Evolutionary conservation across 2,888 invertebrate species (phyloP).

Genomic region (Drosophila longiperda): DNA sequence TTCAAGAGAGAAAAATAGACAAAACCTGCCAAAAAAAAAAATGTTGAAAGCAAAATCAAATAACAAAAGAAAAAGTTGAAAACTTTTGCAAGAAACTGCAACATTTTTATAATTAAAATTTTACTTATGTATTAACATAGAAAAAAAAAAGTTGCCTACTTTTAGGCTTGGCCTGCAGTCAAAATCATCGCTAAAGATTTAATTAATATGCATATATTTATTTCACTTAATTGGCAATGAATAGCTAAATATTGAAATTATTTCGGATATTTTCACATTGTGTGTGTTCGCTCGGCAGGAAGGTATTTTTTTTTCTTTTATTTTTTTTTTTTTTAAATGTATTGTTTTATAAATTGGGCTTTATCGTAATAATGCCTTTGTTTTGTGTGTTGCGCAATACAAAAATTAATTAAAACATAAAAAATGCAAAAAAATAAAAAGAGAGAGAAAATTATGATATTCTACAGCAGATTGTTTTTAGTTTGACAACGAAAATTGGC

Average conservation of each 20-base stretch:
- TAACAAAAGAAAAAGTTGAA: constrained; percentile 42
- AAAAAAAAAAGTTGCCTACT: constrained; percentile 41
- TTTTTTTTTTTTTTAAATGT: constrained; percentile 11
- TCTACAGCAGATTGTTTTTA: constrained; percentile 38
- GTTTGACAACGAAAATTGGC: constrained; percentile 32
- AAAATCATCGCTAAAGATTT: constrained; percentile 7
- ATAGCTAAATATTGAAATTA: constrained; percentile 28
- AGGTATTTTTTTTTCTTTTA: constrained; percentile 74
- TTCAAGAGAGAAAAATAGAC: constrained; percentile 31
- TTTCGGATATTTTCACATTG: constrained; percentile 30
- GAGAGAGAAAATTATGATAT: constrained; percentile 25
- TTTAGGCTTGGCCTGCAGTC: constrained; percentile 38
- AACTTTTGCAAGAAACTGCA: constrained; percentile 35
- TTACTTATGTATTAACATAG: constrained; percentile 1
- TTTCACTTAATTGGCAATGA: constrained; percentile 42
- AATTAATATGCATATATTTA: constrained; percentile 26
- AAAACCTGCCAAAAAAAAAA: constrained; percentile 5
- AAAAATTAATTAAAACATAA: constrained; percentile 41
- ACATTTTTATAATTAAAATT: constrained; percentile 22
- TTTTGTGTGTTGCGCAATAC: constrained; percentile 18
- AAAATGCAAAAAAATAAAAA: constrained; percentile 33
- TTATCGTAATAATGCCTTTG: constrained; percentile 26
- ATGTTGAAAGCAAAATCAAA: constrained; percentile 21
- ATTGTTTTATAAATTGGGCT: constrained; percentile 15
- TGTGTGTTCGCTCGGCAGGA: constrained; percentile 84